A percentile compares a stretch with the other conserved stretches of the same genome.
phyloP scores from a whole-genome alignment of 2,113 vertebrate species.

The Oncorhynchus clarkii region DNA sequence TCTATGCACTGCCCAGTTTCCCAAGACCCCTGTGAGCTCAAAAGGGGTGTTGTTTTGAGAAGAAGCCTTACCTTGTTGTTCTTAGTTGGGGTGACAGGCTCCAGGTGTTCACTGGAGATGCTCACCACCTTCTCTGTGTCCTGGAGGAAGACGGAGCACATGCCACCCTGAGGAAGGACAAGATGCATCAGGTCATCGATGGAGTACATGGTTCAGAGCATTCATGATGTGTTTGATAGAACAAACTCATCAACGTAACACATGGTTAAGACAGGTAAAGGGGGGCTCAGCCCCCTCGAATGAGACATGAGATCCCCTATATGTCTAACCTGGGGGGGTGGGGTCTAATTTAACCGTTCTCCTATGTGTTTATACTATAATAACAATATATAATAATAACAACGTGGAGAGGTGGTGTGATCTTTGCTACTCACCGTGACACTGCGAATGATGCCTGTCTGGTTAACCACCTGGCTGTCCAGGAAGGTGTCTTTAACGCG shows the following conservation, averaged over 20 bases:
- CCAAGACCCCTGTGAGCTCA: not conserved
- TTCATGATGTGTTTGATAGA: not conserved
- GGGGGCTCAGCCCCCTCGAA: too few species aligned
- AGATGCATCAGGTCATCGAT: not conserved
- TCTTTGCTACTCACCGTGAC: constrained; percentile 75
- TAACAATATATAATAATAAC: too few species aligned
- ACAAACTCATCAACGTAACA: too few species aligned
- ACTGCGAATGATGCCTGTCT: constrained; percentile 87
- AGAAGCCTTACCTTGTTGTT: constrained; percentile 83
- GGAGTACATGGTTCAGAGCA: too few species aligned
- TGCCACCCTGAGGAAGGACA: constrained; percentile 75
- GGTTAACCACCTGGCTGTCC: constrained; percentile 84
- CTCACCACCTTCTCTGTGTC: constrained; percentile 92
- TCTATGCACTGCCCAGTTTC: too few species aligned
- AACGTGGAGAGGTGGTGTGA: too few species aligned
- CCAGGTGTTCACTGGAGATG: constrained; percentile 90
- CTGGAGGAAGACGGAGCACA: constrained; percentile 91
- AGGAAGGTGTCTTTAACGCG: constrained; percentile 86
- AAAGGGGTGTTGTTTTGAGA: too few species aligned
- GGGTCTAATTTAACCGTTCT: too few species aligned
- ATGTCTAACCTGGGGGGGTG: too few species aligned
- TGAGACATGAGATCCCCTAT: too few species aligned
- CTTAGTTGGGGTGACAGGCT: constrained; percentile 90
- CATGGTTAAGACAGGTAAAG: too few species aligned
- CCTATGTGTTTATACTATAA: too few species aligned